phyloP scores from a whole-genome alignment of 30 jellyfish, hydroid and myxozoan species.

The Aurelia aurita region DNA sequence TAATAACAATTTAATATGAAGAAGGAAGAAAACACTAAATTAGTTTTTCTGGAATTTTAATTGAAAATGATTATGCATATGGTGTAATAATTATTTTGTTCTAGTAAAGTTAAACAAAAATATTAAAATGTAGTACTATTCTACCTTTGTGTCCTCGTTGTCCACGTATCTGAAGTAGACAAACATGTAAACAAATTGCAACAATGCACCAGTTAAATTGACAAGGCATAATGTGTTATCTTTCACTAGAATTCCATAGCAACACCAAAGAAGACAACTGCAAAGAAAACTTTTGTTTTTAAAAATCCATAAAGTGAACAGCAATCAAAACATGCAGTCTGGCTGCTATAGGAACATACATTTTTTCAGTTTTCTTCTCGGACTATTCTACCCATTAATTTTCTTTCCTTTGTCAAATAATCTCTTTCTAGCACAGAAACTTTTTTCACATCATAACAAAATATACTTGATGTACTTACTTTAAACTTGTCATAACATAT shows the following conservation, averaged over 20 bases:
- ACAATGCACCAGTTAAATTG: constrained; percentile 71
- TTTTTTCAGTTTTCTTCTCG: too few species aligned
- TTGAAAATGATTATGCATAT: too few species aligned
- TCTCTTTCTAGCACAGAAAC: too few species aligned
- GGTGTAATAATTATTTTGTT: too few species aligned
- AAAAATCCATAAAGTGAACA: neutral
- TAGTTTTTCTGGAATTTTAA: too few species aligned
- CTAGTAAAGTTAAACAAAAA: neutral
- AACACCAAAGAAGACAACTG: constrained; percentile 76
- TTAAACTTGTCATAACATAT: constrained; percentile 67
- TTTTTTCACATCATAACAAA: too few species aligned
- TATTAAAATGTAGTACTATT: neutral
- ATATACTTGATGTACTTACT: constrained; percentile 53
- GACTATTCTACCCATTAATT: too few species aligned
- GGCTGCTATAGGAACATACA: too few species aligned
- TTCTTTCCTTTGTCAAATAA: too few species aligned
- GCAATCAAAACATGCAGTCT: too few species aligned
- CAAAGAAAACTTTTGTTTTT: neutral
- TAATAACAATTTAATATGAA: too few species aligned
- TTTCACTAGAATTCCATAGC: constrained; percentile 67
- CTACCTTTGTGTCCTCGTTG: constrained; percentile 17
- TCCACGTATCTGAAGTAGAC: constrained; percentile 67
- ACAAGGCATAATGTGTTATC: constrained; percentile 67
- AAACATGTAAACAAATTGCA: constrained; percentile 70
- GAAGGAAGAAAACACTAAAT: too few species aligned